Evolutionary conservation across 2,888 invertebrate genomes (phyloP).

Genomic region (Thecocarcelia acutangulata): DNA sequence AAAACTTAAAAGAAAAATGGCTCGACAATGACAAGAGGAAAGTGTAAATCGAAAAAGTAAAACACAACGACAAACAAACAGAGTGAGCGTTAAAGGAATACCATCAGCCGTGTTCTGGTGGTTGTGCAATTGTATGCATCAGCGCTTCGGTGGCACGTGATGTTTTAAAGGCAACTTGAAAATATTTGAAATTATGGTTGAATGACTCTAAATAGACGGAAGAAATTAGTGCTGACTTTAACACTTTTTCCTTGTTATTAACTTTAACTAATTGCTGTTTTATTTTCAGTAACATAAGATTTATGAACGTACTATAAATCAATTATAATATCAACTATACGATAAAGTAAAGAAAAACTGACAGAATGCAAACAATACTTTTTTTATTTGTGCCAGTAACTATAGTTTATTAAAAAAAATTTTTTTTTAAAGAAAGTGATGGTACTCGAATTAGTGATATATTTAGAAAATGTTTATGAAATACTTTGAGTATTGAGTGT

Average conservation of each 20-base stretch:
- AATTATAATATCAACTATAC: no score
- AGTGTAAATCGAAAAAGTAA: conserved; percentile 1
- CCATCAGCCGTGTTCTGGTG: conserved; percentile 28
- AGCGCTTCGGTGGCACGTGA: conserved; percentile 61
- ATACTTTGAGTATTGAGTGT: no score
- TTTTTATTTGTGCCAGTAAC: no score
- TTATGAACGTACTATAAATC: no score
- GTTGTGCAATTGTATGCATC: conserved; percentile 45
- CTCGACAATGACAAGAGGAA: neutral
- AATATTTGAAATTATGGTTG: conserved; percentile 37
- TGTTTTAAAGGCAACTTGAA: conserved; percentile 13
- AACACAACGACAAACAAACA: conserved; percentile 23
- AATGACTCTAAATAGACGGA: conserved; percentile 27
- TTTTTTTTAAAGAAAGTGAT: no score
- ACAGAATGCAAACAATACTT: no score
- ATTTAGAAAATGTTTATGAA: no score
- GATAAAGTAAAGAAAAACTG: no score
- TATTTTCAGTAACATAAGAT: neutral
- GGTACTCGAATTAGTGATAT: no score
- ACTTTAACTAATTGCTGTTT: conserved; percentile 38
- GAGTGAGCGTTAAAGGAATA: neutral
- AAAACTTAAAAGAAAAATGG: conserved; percentile 4
- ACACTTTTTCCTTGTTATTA: conserved; percentile 43
- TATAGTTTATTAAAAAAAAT: no score
- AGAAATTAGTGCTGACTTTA: conserved; percentile 35